phyloP scores from a whole-genome alignment of 2,888 invertebrate genomes.

The Amblyjoppa proteus region DNA sequence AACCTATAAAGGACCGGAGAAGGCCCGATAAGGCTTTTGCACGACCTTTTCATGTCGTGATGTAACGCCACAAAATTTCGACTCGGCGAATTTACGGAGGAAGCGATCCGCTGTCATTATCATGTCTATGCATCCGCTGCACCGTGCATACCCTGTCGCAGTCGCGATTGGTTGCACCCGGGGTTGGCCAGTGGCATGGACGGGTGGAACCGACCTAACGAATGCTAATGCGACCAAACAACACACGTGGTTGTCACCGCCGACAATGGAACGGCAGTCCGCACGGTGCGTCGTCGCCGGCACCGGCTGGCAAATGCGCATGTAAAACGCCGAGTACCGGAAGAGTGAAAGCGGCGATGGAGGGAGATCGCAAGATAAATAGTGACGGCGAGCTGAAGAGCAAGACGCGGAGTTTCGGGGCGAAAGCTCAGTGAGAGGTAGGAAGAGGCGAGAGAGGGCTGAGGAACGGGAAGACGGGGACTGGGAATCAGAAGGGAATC shows the following conservation, averaged over 20 bases:
- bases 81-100: too few relatives aligned
- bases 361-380: constrained; percentile 34
- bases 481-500: constrained; percentile 5
- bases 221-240: constrained; percentile 44
- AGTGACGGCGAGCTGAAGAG: constrained; percentile 63
- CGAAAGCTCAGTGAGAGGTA: constrained; percentile 63
- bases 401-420: constrained; percentile 64
- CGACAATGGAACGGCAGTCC: neutral
- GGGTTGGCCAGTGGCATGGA: neutral
- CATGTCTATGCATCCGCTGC: neutral
- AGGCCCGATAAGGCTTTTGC: too few relatives aligned
- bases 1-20: too few relatives aligned
- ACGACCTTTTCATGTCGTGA: too few relatives aligned
- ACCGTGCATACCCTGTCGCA: neutral
- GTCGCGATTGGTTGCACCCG: neutral
- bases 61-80: too few relatives aligned
- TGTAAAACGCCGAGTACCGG: constrained; percentile 5
- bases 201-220: neutral
- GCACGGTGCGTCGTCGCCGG: neutral
- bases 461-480: constrained; percentile 36
- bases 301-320: constrained; percentile 8
- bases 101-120: neutral
- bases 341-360: constrained; percentile 1
- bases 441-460: constrained; percentile 26
- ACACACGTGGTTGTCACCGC: constrained; percentile 20